These are phyloP conservation scores for Pelosia muscerda DNA, from an alignment of 2,888 invertebrate genomes.

Conservation along the genomic window DNA sequence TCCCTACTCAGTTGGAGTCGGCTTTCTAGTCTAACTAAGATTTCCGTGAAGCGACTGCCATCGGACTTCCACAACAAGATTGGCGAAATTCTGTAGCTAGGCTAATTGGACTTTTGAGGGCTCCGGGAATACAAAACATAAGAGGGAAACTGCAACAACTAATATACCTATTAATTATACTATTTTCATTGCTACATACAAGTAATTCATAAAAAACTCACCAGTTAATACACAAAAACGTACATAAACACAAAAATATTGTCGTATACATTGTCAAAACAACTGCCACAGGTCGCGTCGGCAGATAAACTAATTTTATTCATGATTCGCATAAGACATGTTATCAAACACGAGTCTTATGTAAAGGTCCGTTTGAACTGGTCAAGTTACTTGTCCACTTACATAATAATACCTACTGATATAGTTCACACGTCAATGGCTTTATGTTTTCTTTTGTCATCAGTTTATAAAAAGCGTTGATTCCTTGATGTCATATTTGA, in stretches of 20 bases:
- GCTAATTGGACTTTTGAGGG: too few relatives aligned
- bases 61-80: too few relatives aligned
- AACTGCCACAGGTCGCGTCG: constrained; percentile 7
- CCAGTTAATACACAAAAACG: constrained; percentile 38
- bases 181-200: neutral
- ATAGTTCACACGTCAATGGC: neutral
- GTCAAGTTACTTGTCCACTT: neutral
- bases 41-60: too few relatives aligned
- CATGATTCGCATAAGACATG: constrained; percentile 3
- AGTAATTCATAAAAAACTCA: constrained; percentile 6
- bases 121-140: too few relatives aligned
- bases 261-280: constrained; percentile 29
- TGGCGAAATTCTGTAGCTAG: too few relatives aligned
- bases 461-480: too few relatives aligned
- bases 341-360: neutral
- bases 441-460: too few relatives aligned
- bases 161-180: neutral
- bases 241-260: constrained; percentile 33
- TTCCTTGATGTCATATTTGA: too few relatives aligned
- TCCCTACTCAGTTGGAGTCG: too few relatives aligned
- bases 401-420: neutral
- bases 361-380: neutral
- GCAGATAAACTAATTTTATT: constrained; percentile 35
- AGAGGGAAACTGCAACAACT: too few relatives aligned
- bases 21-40: too few relatives aligned